Base-by-base conservation (phyloP, 2,113 vertebrate genomes). In the Plectropomus leopardus region DNA sequence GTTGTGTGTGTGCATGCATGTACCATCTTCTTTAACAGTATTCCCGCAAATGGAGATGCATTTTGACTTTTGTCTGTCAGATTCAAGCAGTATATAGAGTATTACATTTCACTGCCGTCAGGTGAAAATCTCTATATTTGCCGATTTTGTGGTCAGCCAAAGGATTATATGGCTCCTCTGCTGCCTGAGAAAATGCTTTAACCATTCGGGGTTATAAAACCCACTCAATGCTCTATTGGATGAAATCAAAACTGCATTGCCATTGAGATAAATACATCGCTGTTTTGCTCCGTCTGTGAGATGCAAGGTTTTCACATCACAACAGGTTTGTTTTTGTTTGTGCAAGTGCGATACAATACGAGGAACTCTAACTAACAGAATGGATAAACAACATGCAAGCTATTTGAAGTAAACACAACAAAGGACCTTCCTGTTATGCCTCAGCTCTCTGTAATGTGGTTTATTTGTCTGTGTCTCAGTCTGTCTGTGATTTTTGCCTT, bases 361-460 rank as follows among this genome's bases (percentile, higher is more conserved):
- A 92, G 90, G 89, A 92, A 92, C 78, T 88, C 67, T 55, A 44
- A 64, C 71, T 5, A 81, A 83, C 77, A 80, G 63, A 76, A 73
- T 68, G 77, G 72, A 89, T 80, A 84, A 89, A 89, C 71, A 88
- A 60, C 79, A 86, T 61, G 80, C 69, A 74, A 74, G 40, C 72
- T 88, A 86, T 91, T 91, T 89, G 84, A 86, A 89, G 82, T 76
- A 42, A 78, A 90, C 78, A 70, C 74, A 91, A 89, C 80, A 92
- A 81, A 90, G 84, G 72, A 36, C 77, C 79, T 93, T 94, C 90
- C 91, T 93, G 92, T 87, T 90, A 59, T 75, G 70, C 51, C 74
- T 76, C 51, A 44, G 58, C 67, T 74, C 58, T 60, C 36, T 61
- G n/a, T 79, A 57, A 63, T 64, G 74, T 75, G 28, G 79, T 87